Base-by-base conservation (phyloP, 2,888 invertebrate species). In the Chaitophorus viminalis region DNA sequence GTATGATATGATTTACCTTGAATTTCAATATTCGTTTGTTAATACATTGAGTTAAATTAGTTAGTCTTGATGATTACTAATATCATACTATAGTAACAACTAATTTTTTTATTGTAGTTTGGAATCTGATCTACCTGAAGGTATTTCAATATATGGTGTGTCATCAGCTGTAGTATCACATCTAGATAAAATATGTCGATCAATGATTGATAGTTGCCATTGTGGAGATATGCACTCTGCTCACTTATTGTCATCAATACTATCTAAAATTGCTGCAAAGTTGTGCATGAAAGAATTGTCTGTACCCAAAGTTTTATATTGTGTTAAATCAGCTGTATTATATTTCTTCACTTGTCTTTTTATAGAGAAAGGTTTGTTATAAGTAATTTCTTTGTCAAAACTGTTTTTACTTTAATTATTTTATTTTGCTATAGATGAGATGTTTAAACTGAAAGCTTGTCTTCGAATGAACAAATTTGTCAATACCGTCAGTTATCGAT, bases 401-500 rank as follows among this genome's bases (percentile, higher is more conserved):
- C 25, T 33, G 3, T 68, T n/a, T 31, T n/a, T 25, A 8, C 46
- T 3, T 21, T 46, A 21, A 75, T 33, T 68, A 11, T 60, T 36
- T 74, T 39, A 75, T 76, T 75, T 89, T 74, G 18, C 79, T 89
- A 1, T 65, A 90, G 90, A 90, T 76, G 88, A 89, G 9, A 89
- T 89, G 31, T 89, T 89, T 72, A 89, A 90, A 78, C 72, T 90
- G 54, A 90, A 89, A 88, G 89, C 89, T 21, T 83, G 90, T 65
- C 88, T 89, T 60, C 54, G 89, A 39, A 89, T 89, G 60, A 90
- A 88, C 60, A 89, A 89, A 54, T 82, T 89, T 82, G 72, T 89
- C 21, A 74, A 68, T 54, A 88, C 88, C 52, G 77, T 88, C 65
- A 89, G 88, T 60, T 74, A 77, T 74, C 72, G 72, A 90, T 94